Evolutionary conservation across 2,888 invertebrate genomes (phyloP).

Genomic region (Cotesia congregata): DNA sequence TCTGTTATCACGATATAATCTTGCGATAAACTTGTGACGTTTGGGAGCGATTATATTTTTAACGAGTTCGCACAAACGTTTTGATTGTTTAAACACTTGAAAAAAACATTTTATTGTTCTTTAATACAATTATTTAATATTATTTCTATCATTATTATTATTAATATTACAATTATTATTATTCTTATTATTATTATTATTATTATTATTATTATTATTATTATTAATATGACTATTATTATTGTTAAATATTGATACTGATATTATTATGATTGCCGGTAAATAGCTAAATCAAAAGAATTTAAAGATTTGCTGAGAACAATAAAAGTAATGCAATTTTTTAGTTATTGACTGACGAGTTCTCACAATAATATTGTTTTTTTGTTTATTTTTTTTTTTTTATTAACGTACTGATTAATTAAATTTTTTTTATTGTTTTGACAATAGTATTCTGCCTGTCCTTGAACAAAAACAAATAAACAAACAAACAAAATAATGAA

Average conservation of each 20-base stretch:
- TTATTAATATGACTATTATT: not conserved
- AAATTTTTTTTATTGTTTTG: not conserved
- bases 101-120: not conserved
- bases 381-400: not conserved
- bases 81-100: not conserved
- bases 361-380: constrained; percentile 1
- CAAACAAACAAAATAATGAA: constrained; percentile 11
- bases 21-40: constrained; percentile 13
- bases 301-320: constrained; percentile 4
- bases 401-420: not conserved
- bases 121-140: not conserved
- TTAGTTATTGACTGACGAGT: constrained; percentile 11
- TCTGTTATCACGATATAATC: not conserved
- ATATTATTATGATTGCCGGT: not conserved
- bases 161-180: not conserved
- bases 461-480: not conserved
- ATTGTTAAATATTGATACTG: too few relatives aligned
- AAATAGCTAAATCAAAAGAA: not conserved
- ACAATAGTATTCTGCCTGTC: not conserved
- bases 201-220: not conserved
- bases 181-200: too few relatives aligned
- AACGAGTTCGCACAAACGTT: constrained; percentile 33
- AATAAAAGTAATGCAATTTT: constrained; percentile 9
- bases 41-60: constrained; percentile 33
- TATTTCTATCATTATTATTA: too few relatives aligned